Base-by-base conservation (phyloP, 2,797 vertebrate genomes). In the Ceryle rudis region DNA sequence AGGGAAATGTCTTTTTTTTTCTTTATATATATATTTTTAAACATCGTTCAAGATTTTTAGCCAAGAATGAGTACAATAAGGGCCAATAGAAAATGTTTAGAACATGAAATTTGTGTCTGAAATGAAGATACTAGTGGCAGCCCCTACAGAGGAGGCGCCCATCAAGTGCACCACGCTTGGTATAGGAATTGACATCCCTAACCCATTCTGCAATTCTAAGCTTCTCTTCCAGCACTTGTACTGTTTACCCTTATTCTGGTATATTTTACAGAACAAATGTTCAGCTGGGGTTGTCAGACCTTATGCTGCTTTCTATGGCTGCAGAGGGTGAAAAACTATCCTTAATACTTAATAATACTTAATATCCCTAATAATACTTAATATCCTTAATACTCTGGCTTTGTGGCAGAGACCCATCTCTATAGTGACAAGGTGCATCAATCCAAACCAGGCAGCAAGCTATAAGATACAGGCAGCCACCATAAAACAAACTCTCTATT, bases 301-400 rank as follows among this genome's bases (percentile, higher is more conserved):
- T 86, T 71, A 44, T 9, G 31, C 25, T 77, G 39, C 26, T 89
- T 73, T 82, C 8, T 52, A 51, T 33, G 25, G 35, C 23, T 93
- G 28, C 31, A 80, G 74, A 77, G 33, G 19, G 3, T 55, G 85
- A 37, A 39, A 84, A 81, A 57, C 18, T 37, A 25, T 17, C 29
- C 22, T 29, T 26, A 62, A 37, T 23, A 39, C 5, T 55, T 2
- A 0, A 41, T 41, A 41, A 14, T 41, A 41, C 39, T 41, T 41
- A 41, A 41, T 41, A 41, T 41, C 39, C 39, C 15, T 41, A 41
- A 41, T 41, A 41, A 41, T 41, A 41, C 14, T 41, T 41, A 41
- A 37, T 37, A 37, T 10, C 37, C 5, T 55, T 1, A 0, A 23
- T 46, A 26, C 1, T 51, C 9, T 54, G 61, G 4, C 20, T 52